Conservation (phyloP, 2,888 invertebrate genomes). For the Nephrocerus scutellatus region DNA sequence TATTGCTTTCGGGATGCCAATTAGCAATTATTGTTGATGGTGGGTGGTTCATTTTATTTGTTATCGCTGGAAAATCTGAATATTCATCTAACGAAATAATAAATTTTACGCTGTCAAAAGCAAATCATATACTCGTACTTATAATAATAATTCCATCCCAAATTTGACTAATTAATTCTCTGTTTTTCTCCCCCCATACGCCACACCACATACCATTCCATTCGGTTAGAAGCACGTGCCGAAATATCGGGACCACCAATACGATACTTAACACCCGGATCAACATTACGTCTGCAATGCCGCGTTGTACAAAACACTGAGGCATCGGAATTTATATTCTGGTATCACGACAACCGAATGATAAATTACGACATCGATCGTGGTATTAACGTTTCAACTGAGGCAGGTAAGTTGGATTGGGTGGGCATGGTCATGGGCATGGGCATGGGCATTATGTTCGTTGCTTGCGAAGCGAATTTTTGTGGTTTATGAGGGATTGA, state of each 20-base stretch:
- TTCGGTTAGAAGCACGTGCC: conserved; percentile 67
- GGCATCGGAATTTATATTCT: conserved; percentile 75
- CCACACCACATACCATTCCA: conserved; percentile 21
- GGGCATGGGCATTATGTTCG: not conserved
- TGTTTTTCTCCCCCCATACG: conserved; percentile 12
- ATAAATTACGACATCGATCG: conserved; percentile 84
- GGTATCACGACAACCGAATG: conserved; percentile 87
- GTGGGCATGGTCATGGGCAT: not conserved
- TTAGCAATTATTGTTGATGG: too few relatives aligned
- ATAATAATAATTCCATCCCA: too few relatives aligned
- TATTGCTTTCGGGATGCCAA: too few relatives aligned
- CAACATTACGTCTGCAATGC: conserved; percentile 73
- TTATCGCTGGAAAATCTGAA: too few relatives aligned
- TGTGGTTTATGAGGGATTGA: too few relatives aligned
- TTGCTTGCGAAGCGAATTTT: too few relatives aligned
- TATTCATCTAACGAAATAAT: too few relatives aligned
- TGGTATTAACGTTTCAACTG: conserved; percentile 80
- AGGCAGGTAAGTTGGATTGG: conserved; percentile 55
- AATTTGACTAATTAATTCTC: not conserved
- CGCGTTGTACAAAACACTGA: conserved; percentile 78
- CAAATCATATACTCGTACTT: too few relatives aligned
- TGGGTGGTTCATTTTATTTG: too few relatives aligned
- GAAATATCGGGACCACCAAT: conserved; percentile 80
- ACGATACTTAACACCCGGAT: conserved; percentile 81
- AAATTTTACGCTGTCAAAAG: too few relatives aligned